Conservation (phyloP, 1,140 invertebrate species). For the Tetranychus urticae region DNA sequence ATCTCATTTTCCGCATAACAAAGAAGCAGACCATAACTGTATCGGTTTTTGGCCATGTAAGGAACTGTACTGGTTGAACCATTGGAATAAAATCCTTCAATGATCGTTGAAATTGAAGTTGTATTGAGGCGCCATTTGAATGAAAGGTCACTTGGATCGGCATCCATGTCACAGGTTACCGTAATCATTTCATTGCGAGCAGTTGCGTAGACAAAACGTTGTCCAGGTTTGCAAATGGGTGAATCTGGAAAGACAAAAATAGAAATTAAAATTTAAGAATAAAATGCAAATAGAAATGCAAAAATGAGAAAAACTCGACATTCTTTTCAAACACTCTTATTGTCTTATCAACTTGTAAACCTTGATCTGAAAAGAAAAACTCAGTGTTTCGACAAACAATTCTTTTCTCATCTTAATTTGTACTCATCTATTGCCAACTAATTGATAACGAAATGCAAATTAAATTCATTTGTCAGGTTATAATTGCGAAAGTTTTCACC, state of each 20-base stretch:
- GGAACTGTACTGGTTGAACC: not conserved
- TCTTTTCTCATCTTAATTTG: no score
- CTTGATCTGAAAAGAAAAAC: no score
- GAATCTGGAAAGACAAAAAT: not conserved
- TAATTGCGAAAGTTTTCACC: no score
- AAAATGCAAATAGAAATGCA: not conserved
- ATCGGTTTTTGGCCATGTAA: not conserved
- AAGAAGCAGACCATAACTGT: not conserved
- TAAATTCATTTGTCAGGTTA: no score
- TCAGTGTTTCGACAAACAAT: no score
- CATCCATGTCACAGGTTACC: conserved; percentile 56
- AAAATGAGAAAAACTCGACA: no score
- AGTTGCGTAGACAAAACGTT: conserved; percentile 25
- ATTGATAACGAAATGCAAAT: no score
- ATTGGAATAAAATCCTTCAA: conserved; percentile 14
- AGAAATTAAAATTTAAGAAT: not conserved
- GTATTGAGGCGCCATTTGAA: conserved; percentile 17
- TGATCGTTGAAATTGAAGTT: conserved; percentile 35
- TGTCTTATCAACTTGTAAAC: no score
- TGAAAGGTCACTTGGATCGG: conserved; percentile 33
- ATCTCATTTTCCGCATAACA: conserved; percentile 17
- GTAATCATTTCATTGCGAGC: conserved; percentile 56
- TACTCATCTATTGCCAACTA: no score
- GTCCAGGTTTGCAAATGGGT: not conserved
- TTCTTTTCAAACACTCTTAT: no score